Base-by-base conservation (phyloP, 2,797 vertebrate genomes). In the Mastacembelus armatus region DNA sequence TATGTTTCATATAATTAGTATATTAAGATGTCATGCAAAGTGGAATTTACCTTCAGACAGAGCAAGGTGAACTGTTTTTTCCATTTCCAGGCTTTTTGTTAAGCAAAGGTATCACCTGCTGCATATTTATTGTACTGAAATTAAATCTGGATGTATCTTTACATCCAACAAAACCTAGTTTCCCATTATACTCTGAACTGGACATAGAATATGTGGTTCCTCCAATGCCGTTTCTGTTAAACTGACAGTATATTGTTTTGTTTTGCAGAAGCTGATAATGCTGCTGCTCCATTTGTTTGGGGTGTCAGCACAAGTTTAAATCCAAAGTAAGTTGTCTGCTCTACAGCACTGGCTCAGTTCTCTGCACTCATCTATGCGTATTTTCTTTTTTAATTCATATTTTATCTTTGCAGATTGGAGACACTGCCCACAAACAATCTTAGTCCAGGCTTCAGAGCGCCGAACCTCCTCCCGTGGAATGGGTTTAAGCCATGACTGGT, bases 381-480 rank as follows among this genome's bases (percentile, higher is more conserved):
- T 35, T 33, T 56, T 36, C 8, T 18, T 51, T 50, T 1, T 18
- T 12, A 9, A 1, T 29, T 42, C 5, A 0, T 14, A 56, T 45
- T 5, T 2, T 65, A 49, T 48, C 35, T 32, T 30, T 60, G 51
- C 77, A 93, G 87, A 16, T 3, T 1, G 9, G 61, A 80, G 7
- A 8, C 1, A 1, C 63, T 7, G 10, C 44, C 65, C 6, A 78
- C 43, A 22, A 79, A 44, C 69, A 90, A 82, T 66, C 84, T 91
- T 24, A 79, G 80, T 16, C 66, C 87, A 33, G 78, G 69, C 44
- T 79, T 92, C 38, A 87, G 94, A 35, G 71, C 83, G 10, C 95
- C 95, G 18, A 91, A 79, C 55, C 90, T 84, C 45, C 71, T 95
- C 44, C 95, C 95, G 0, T 93, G 93, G 95, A 88, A 82, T 44